Conservation (phyloP, 2,113 vertebrate genomes). For the Neoarius graeffei region DNA sequence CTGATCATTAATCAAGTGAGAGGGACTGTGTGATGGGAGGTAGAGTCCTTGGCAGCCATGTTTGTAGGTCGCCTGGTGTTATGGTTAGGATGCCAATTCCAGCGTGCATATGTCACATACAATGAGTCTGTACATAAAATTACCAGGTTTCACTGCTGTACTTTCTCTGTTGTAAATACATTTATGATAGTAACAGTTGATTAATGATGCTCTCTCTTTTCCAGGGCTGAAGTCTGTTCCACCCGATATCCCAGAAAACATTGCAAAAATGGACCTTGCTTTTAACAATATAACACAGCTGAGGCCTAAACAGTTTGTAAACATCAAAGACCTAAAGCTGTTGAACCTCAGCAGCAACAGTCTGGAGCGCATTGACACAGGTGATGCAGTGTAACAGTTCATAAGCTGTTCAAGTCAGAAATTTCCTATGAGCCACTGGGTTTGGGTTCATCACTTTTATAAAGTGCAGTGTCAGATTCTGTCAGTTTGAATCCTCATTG, state of each 20-base stretch:
- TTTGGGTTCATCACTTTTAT: background rate
- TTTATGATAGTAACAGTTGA: background rate
- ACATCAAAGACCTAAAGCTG: conserved; percentile 85
- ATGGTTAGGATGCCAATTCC: no score
- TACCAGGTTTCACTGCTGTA: background rate
- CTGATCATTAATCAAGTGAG: no score
- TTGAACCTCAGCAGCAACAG: conserved; percentile 91
- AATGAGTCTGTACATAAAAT: no score
- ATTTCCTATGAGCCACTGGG: background rate
- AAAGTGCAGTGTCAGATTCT: background rate
- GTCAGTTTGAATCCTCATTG: background rate
- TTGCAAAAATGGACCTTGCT: conserved; percentile 90
- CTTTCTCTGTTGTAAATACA: background rate
- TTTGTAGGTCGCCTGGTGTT: no score
- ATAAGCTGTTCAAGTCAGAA: background rate
- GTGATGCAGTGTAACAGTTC: conserved; percentile 68
- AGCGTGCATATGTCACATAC: no score
- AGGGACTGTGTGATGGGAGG: no score
- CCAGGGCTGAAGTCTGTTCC: conserved; percentile 88
- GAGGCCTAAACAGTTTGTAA: conserved; percentile 85
- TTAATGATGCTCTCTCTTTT: background rate
- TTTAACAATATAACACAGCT: conserved; percentile 87
- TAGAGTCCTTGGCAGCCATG: no score
- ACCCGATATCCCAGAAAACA: conserved; percentile 83
- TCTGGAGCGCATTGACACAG: conserved; percentile 84